Base-by-base conservation (phyloP, 2,888 invertebrate species). In the Leucophora obtusa region DNA sequence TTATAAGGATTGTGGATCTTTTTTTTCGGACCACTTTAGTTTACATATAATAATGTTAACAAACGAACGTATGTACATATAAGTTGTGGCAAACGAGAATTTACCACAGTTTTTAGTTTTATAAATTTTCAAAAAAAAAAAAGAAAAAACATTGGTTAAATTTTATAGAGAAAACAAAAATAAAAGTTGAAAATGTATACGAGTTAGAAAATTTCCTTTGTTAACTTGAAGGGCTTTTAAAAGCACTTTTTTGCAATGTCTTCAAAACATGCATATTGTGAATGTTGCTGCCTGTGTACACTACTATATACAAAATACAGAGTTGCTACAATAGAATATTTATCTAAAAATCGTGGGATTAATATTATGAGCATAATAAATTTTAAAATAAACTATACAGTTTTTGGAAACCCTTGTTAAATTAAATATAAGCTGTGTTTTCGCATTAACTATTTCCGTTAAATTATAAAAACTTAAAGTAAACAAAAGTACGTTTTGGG, bases 11-110 rank as follows among this genome's bases (percentile, higher is more conserved):
- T n/a, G n/a, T n/a, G n/a, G n/a, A n/a, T n/a, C n/a, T n/a, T n/a
- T n/a, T n/a, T n/a, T n/a, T n/a, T n/a, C n/a, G n/a, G n/a, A n/a
- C n/a, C n/a, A n/a, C n/a, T n/a, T n/a, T n/a, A n/a, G n/a, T n/a
- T 21, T 21, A 73, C 24, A 65, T 35, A 59, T n/a, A 28, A 28
- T 60, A 63, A 53, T 47, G 53, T 78, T 76, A 65, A 76, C 62
- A 68, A 72, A 72, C 53, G 58, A 68, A 76, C 56, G 58, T 58
- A 76, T 72, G 58, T 63, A 76, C 56, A 53, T 58, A 76, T 72
- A 76, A 80, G 63, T 80, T 80, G 76, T 63, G 76, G 71, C 72
- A 76, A 72, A 75, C 75, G 68, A 76, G 72, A 63, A 72, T 63
- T 76, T 76, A 59, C 76, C 80, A 68, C 80, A 80, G 51, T 75